Evolutionary conservation across 2,888 invertebrate species (phyloP), one percentile per base, ranked within the genome.

Genomic region (Schizotus pectinicornis): DNA sequence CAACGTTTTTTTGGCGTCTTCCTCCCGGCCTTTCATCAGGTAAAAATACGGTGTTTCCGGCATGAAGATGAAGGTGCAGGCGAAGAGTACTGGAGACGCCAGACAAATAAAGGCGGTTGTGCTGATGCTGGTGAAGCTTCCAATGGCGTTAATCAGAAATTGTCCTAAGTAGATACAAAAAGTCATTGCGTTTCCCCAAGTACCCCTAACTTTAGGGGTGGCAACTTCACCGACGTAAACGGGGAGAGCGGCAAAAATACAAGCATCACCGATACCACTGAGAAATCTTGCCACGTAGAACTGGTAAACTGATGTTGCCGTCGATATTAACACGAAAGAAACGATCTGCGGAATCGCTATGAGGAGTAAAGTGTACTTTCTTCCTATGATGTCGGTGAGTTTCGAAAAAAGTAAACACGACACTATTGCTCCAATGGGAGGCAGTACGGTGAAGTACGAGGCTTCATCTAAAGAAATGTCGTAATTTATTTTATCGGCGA

Each of bases 1-100:
- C 39, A 75, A 59, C 1, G 71, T 63, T 11, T 56, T 52, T 47
- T 60, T 64, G 0, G 75, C 74, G 37, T 69, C 62, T 1, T 66
- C 66, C 6, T 61, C 34, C 11, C 65, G 52, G 1, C 63, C 64
- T 39, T 68, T 67, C 65, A 67, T 71, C 0, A 73, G 41, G 9
- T 60, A 61, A 47, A 62, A 73, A 47, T 74, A 74, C 1, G 74
- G 75, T 8, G 69, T 67, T 79, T 90, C 89, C 11, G 89, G 89
- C 70, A 88, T 79, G 70, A 84, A 84, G 36, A 75, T 30, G 74
- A 88, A 84, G n/a, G 82, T 77, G 9, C 85, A 49, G 30, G 86
- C 75, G 68, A 86, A 84, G 35, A 84, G 65, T 33, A 86, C 75
- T 8, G 87, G 85, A 51, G 86, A 78, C 62, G 82, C 74, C 64